Conservation (phyloP, 2,797 vertebrate species). For the Acomys russatus region DNA sequence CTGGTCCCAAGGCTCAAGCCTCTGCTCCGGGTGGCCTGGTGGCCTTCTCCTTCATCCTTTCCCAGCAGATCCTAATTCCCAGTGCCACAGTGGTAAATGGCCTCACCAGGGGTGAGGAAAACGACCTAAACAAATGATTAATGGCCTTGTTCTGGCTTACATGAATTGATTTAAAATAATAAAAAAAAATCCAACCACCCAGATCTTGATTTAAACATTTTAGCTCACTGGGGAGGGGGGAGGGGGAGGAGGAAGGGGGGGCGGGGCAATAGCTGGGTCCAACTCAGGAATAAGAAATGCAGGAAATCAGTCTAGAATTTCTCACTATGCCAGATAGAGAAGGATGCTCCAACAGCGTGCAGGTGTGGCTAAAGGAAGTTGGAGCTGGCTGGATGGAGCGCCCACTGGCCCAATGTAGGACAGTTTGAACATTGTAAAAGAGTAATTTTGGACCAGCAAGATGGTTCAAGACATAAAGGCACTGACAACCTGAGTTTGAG, state of each 20-base stretch:
- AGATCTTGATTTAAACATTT: slow-evolving; percentile 50
- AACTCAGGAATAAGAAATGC: neutral
- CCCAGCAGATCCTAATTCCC: neutral
- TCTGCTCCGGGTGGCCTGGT: neutral
- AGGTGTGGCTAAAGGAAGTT: neutral
- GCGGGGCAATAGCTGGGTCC: neutral
- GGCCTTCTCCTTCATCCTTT: neutral
- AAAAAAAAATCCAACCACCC: slow-evolving; percentile 11
- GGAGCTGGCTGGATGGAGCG: neutral
- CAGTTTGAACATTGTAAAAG: neutral
- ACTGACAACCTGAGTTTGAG: neutral
- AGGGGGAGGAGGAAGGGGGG: neutral
- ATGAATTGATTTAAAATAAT: slow-evolving; percentile 3
- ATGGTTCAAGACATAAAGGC: neutral
- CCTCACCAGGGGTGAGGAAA: neutral
- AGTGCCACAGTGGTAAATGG: neutral
- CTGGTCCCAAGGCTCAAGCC: neutral
- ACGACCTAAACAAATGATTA: slow-evolving; percentile 25
- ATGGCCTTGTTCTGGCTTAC: neutral
- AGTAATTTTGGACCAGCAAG: neutral
- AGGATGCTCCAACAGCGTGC: neutral
- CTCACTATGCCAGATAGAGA: neutral
- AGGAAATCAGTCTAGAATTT: neutral
- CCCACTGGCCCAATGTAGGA: neutral
- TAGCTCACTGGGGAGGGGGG: neutral